phyloP scores from a whole-genome alignment of 2,113 vertebrate genomes.

The Malurus melanocephalus region DNA sequence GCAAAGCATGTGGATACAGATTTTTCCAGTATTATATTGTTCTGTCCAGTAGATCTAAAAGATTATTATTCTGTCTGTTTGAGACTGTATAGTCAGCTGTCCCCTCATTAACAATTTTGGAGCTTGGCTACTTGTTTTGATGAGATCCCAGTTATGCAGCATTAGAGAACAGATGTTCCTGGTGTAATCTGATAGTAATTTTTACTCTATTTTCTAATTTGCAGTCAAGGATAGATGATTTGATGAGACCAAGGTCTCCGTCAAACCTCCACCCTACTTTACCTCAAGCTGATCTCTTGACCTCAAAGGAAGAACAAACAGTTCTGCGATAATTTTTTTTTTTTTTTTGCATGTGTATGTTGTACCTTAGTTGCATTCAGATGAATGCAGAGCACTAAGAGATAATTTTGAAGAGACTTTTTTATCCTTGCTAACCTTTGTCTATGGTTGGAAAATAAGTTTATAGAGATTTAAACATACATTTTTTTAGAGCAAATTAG shows the following conservation, averaged over 20 bases:
- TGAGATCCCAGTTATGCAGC: background rate
- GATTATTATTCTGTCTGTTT: background rate
- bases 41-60: background rate
- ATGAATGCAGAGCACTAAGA: background rate
- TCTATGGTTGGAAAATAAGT: background rate
- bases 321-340: constrained; percentile 22
- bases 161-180: constrained; percentile 45
- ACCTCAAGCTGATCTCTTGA: constrained; percentile 40
- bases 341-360: background rate
- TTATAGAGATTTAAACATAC: background rate
- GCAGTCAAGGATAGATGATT: constrained; percentile 49
- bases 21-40: background rate
- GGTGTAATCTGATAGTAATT: constrained; percentile 47
- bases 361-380: constrained; percentile 9
- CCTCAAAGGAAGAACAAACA: constrained; percentile 56
- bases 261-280: constrained; percentile 13
- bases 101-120: background rate
- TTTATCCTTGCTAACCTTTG: background rate
- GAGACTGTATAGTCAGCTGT: background rate
- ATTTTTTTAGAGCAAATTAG: background rate
- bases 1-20: background rate
- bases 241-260: constrained; percentile 52
- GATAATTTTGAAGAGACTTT: background rate
- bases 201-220: constrained; percentile 53
- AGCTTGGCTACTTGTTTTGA: constrained; percentile 9